These are phyloP conservation scores for Pyrrhia umbra DNA, from an alignment of 2,888 invertebrate genomes.

Conservation along the genomic window DNA sequence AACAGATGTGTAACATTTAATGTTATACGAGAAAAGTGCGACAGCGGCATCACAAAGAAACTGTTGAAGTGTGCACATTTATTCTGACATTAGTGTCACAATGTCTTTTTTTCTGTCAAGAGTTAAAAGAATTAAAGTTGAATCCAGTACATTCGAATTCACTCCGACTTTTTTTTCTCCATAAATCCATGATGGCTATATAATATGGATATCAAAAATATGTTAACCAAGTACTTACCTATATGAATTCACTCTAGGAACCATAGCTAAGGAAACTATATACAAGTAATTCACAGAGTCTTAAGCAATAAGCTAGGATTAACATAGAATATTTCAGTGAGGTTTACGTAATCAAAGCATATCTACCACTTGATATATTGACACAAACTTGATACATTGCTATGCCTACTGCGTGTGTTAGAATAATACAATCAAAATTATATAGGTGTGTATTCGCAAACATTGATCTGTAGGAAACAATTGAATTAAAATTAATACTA, in stretches of 20 bases:
- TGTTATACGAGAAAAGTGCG: too few species aligned
- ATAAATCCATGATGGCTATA: too few species aligned
- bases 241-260: background rate
- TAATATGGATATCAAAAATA: too few species aligned
- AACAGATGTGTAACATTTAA: too few species aligned
- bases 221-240: background rate
- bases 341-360: constrained; percentile 28
- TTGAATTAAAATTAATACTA: background rate
- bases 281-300: background rate
- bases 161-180: too few species aligned
- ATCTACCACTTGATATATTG: constrained; percentile 41
- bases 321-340: constrained; percentile 6
- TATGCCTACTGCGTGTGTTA: constrained; percentile 11
- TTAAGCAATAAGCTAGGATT: constrained; percentile 9
- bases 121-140: too few species aligned
- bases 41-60: too few species aligned
- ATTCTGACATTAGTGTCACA: too few species aligned
- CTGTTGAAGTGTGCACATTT: too few species aligned
- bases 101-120: too few species aligned
- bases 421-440: constrained; percentile 25
- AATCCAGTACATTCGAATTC: too few species aligned
- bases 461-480: background rate
- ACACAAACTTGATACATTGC: constrained; percentile 41
- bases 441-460: background rate
- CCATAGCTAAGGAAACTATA: background rate